Evolutionary conservation across 2,797 vertebrate genomes (phyloP), one percentile per base, ranked within the genome.

Genomic region (Pitangus sulphuratus): DNA sequence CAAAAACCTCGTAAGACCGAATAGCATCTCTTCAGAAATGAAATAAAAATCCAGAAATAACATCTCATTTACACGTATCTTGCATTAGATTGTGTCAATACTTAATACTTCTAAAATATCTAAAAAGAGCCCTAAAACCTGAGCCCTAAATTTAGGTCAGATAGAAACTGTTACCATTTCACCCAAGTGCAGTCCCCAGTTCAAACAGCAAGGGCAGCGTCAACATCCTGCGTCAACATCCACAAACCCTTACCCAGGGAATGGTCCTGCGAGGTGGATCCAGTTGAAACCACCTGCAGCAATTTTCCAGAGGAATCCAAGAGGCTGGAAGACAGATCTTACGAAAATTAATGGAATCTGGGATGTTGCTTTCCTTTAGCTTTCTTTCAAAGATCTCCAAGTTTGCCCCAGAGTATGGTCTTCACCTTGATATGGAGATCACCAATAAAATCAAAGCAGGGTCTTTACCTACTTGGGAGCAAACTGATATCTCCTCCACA

Each of bases 1-100:
- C 62, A 89, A 84, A 96, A 90, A 57, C 31, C 56, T 93, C 70
- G 26, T 77, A 91, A 94, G 60, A 76, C 47, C n/a, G 45, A 94
- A 65, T 3, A 12, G 44, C 20, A 30, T 10, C 9, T 7, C 44
- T 84, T 84, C 83, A 79, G 42, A 93, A 93, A 76, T 42, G 6
- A 90, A 79, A 90, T 60, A 81, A 64, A 18, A 85, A 88, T 62
- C 35, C 47, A 53, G 66, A 80, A 91, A 70, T 69, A 37, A 68
- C 57, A 75, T 83, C 26, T n/a, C 18, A 16, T 76, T 84, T 82
- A 45, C 37, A 77, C 12, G 26, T 58, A 84, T 72, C 39, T 79
- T 61, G 17, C 7, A 2, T 40, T 31, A n/a, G 47, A 72, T 84
- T 82, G 15, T 33, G 39, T 83, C 81, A 91, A 72, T 68, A 79